A percentile compares a stretch with the other conserved stretches of the same genome.
phyloP scores from a whole-genome alignment of 2,113 vertebrate genomes.

The Marcusenius ussheri region DNA sequence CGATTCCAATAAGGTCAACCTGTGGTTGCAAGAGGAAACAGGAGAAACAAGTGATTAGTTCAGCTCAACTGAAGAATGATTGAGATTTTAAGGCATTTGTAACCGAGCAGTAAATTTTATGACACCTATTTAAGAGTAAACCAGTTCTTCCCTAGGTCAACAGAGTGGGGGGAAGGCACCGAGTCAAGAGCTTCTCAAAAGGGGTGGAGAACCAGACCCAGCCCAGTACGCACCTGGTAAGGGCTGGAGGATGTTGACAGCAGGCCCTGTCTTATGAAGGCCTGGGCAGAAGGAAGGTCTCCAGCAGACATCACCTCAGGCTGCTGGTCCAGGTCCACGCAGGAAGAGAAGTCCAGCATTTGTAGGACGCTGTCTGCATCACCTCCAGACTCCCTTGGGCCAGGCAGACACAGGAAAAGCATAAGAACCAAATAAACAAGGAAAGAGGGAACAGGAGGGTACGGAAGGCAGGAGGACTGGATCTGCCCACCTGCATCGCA shows the following conservation, averaged over 20 bases:
- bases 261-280: constrained; percentile 61
- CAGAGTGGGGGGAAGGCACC: background rate
- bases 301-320: constrained; percentile 40
- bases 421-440: background rate
- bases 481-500: constrained; percentile 38
- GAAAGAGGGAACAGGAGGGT: background rate
- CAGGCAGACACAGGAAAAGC: background rate
- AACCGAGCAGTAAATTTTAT: background rate
- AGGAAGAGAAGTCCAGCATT: constrained; percentile 72
- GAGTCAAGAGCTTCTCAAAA: background rate
- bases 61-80: background rate
- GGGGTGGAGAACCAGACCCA: background rate
- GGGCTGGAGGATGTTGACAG: constrained; percentile 56
- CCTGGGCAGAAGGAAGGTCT: constrained; percentile 58
- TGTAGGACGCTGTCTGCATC: constrained; percentile 51
- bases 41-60: background rate
- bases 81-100: background rate
- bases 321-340: constrained; percentile 65
- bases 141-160: background rate
- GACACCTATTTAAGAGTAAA: background rate
- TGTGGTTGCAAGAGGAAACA: constrained; percentile 30
- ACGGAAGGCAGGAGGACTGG: background rate
- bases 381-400: constrained; percentile 14
- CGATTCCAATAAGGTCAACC: constrained; percentile 76
- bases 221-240: constrained; percentile 58